A percentile compares a stretch with the other conserved stretches of the same genome.
phyloP scores from a whole-genome alignment of 2,888 invertebrate genomes.

The Tuberolachnus salignus region DNA sequence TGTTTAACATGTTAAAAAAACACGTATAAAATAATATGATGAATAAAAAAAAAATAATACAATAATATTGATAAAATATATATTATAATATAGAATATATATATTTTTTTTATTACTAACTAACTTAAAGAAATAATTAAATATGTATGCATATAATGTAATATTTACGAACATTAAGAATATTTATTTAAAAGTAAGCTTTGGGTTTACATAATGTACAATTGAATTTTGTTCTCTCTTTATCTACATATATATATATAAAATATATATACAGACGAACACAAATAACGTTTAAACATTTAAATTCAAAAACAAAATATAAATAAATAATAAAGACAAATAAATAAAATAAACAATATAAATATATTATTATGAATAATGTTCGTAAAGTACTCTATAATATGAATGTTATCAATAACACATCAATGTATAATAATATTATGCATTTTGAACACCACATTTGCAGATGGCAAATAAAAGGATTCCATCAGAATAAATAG shows the following conservation, averaged over 20 bases:
- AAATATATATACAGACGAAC: not conserved
- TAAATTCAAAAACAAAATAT: slow-evolving; percentile 45
- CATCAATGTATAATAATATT: slow-evolving; percentile 14
- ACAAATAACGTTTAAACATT: slow-evolving; percentile 28
- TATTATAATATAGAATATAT: slow-evolving; percentile 9
- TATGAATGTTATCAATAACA: slow-evolving; percentile 7
- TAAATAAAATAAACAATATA: slow-evolving; percentile 24
- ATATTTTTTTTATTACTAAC: slow-evolving; percentile 6
- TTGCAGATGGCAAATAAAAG: not conserved
- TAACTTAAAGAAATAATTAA: not conserved
- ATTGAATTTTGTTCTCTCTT: slow-evolving; percentile 29
- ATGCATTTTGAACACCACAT: not conserved
- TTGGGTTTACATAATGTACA: slow-evolving; percentile 43
- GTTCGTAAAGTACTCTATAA: slow-evolving; percentile 2
- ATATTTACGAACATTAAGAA: not conserved
- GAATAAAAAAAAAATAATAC: slow-evolving; percentile 32
- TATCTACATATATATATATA: not conserved
- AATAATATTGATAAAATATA: slow-evolving; percentile 39
- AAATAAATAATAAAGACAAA: slow-evolving; percentile 41
- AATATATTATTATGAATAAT: slow-evolving; percentile 7
- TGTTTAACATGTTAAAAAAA: slow-evolving; percentile 23
- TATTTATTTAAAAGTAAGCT: slow-evolving; percentile 33
- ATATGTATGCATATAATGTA: not conserved
- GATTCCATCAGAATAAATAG: not conserved
- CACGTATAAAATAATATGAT: no score